Evolutionary conservation across 2,113 vertebrate genomes (phyloP).

Genomic region (Oreochromis niloticus): DNA sequence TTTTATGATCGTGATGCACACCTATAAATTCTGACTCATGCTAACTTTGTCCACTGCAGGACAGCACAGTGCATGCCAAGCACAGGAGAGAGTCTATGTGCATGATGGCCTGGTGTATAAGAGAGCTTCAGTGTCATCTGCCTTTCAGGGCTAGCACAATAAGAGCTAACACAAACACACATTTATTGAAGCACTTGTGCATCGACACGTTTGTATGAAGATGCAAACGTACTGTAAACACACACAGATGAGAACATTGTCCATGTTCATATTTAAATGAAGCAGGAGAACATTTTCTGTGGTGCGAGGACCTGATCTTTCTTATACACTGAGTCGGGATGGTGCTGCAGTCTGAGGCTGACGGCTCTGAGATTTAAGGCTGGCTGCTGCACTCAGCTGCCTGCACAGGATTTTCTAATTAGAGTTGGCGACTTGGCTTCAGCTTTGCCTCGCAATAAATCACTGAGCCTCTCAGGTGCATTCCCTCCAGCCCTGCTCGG

Average conservation of each 20-base stretch:
- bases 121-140: neutral
- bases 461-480: slow-evolving; percentile 72
- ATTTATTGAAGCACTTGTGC: neutral
- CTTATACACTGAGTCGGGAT: slow-evolving; percentile 5
- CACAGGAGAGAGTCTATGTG: neutral
- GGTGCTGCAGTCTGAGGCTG: slow-evolving; percentile 57
- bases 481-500: slow-evolving; percentile 43
- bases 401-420: slow-evolving; percentile 77
- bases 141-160: neutral
- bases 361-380: slow-evolving; percentile 61
- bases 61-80: neutral
- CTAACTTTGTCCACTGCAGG: neutral
- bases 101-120: neutral
- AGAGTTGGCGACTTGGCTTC: slow-evolving; percentile 71
- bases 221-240: neutral
- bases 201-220: neutral
- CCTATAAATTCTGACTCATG: neutral
- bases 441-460: slow-evolving; percentile 73
- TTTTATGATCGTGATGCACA: neutral
- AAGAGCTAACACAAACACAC: neutral
- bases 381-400: slow-evolving; percentile 67
- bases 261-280: neutral
- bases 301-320: neutral
- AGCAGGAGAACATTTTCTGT: neutral
- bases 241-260: too few species aligned